Conservation (phyloP, 2,797 vertebrate species). For the Aldrovandia affinis region DNA sequence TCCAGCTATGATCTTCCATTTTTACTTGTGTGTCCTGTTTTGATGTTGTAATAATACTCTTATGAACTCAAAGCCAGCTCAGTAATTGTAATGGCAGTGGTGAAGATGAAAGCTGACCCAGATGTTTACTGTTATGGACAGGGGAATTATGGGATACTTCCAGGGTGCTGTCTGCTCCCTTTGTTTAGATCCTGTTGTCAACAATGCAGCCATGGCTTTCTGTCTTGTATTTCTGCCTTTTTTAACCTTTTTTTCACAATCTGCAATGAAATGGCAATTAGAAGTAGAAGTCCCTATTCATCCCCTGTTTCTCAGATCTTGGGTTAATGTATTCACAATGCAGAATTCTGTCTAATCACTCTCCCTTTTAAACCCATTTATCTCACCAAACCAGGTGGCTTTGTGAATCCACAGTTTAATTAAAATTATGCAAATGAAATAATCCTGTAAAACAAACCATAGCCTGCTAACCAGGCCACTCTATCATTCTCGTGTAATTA, state of each 20-base stretch:
- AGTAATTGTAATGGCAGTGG: constrained; percentile 10
- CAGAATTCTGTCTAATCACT: constrained; percentile 48
- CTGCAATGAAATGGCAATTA: constrained; percentile 18
- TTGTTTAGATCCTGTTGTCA: constrained; percentile 3
- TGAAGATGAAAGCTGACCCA: constrained; percentile 11
- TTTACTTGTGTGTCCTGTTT: background rate
- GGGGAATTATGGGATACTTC: constrained; percentile 2
- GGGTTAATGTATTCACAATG: constrained; percentile 52
- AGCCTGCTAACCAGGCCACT: constrained; percentile 56
- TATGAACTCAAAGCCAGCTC: constrained; percentile 3
- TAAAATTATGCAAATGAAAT: constrained; percentile 74
- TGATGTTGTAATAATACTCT: background rate
- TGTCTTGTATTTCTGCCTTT: constrained; percentile 17
- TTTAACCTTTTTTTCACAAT: background rate
- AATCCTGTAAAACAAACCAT: constrained; percentile 67
- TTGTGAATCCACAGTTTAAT: constrained; percentile 64
- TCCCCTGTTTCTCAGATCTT: constrained; percentile 52
- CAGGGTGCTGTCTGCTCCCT: background rate
- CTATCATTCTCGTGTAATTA: constrained; percentile 52
- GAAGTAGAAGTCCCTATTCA: constrained; percentile 29
- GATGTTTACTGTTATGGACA: constrained; percentile 1
- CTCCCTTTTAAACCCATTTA: constrained; percentile 58
- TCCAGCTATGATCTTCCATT: background rate
- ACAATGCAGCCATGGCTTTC: background rate
- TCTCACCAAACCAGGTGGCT: constrained; percentile 70